Base-by-base conservation (phyloP, 30 jellyfish, hydroid and myxozoan genomes). In the Pelagia noctiluca region DNA sequence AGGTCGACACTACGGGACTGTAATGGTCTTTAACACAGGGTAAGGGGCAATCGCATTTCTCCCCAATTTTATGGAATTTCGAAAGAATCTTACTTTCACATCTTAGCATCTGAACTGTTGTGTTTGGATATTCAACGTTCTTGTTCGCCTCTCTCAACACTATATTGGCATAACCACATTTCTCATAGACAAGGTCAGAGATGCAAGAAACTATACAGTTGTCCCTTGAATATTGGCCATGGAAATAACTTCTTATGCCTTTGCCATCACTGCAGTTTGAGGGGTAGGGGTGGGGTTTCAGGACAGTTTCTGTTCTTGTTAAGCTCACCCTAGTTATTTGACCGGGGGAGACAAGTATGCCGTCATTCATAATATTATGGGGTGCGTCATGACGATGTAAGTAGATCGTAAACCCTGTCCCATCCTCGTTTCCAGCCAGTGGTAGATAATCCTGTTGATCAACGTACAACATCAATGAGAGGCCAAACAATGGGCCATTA, bases 201-300 rank as follows among this genome's bases (percentile, higher is more conserved):
- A 64, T 34, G 90, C 90, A 79, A 1, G 90, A 36, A 35, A 63
- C 32, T 32, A 2, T 19, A 57, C 90, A 79, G 23, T 29, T 22
- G 16, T 4, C 8, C 18, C 28, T n/a, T 31, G 90, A 79, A 35
- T 79, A 79, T 24, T n/a, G 35, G 7, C 90, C 90, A 35, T 82
- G 90, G 22, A 79, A 63, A 63, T 62, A 79, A 49, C 64, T 79
- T 30, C 7, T 24, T 2, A n/a, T n/a, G n/a, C n/a, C 82, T 29
- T 62, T 63, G 5, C 90, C 90, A 47, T 79, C 72, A 21, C 82
- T 79, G 78, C 90, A 79, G n/a, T 64, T 63, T 4, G 90, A 35
- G 0, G 73, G 65, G 60, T 62, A 50, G 0, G 90, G 90, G 38
- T 57, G 35, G 57, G 33, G 42, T 30, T 62, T 48, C 32, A 57